phyloP scores from a whole-genome alignment of 2,113 vertebrate species.

The Macrotus californicus region DNA sequence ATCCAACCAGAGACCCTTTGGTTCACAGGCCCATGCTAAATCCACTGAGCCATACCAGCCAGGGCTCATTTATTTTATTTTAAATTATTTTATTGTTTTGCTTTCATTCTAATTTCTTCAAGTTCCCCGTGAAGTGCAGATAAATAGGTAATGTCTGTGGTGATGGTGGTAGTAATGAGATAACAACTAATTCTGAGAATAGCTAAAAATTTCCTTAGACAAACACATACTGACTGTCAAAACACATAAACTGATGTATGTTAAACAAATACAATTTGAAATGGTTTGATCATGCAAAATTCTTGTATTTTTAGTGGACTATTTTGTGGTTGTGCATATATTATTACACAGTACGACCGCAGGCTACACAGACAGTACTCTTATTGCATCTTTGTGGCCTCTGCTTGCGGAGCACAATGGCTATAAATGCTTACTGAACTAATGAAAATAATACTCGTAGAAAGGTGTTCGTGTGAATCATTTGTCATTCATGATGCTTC shows the following conservation, averaged over 20 bases:
- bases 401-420: background rate
- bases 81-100: background rate
- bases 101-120: background rate
- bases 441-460: background rate
- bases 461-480: background rate
- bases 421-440: background rate
- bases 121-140: background rate
- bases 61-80: background rate
- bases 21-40: background rate
- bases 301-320: background rate
- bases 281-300: background rate
- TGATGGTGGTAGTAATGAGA: background rate
- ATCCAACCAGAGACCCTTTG: no score
- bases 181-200: background rate
- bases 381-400: background rate
- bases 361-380: background rate
- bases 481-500: background rate
- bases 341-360: background rate
- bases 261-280: slow-evolving; percentile 21
- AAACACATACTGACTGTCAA: background rate
- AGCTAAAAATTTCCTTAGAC: background rate
- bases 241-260: background rate
- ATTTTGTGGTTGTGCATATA: background rate
- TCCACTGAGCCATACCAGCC: no score
- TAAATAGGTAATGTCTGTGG: slow-evolving; percentile 4